Conservation (phyloP, 2,888 invertebrate species). For the Ormyrus pomaceus region DNA sequence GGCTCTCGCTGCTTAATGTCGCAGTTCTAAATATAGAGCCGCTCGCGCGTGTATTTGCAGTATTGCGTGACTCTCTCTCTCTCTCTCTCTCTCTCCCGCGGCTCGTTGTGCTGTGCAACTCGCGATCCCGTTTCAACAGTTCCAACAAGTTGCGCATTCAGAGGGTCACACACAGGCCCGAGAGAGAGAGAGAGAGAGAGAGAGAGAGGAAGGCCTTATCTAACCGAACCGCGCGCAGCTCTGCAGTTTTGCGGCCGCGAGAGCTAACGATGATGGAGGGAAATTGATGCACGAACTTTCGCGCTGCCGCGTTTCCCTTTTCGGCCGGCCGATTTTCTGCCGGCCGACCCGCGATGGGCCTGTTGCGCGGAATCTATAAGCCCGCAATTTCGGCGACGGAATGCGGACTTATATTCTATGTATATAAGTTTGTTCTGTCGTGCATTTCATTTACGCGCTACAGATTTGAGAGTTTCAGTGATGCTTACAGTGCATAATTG, state of each 20-base stretch:
- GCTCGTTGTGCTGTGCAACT: conserved; percentile 29
- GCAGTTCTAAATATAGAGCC: conserved; percentile 52
- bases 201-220: conserved; percentile 30
- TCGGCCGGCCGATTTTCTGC: too few relatives aligned
- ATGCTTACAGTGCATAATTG: too few relatives aligned
- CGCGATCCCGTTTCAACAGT: conserved; percentile 50
- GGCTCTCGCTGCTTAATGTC: conserved; percentile 36
- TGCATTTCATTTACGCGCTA: too few relatives aligned
- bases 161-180: conserved; percentile 26
- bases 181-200: conserved; percentile 3
- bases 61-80: conserved; percentile 36
- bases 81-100: conserved; percentile 6
- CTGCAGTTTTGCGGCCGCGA: background rate
- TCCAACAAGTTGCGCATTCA: conserved; percentile 49
- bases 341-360: too few relatives aligned
- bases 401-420: too few relatives aligned
- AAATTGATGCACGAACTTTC: too few relatives aligned
- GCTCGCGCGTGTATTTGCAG: conserved; percentile 23
- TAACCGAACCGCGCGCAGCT: conserved; percentile 10
- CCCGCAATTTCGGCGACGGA: too few relatives aligned
- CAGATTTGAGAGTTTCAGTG: too few relatives aligned
- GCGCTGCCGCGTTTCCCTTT: too few relatives aligned
- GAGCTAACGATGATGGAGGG: too few relatives aligned
- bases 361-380: too few relatives aligned
- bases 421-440: too few relatives aligned